Base-by-base conservation (phyloP, 2,888 invertebrate species). In the Himalopsyche japonica region DNA sequence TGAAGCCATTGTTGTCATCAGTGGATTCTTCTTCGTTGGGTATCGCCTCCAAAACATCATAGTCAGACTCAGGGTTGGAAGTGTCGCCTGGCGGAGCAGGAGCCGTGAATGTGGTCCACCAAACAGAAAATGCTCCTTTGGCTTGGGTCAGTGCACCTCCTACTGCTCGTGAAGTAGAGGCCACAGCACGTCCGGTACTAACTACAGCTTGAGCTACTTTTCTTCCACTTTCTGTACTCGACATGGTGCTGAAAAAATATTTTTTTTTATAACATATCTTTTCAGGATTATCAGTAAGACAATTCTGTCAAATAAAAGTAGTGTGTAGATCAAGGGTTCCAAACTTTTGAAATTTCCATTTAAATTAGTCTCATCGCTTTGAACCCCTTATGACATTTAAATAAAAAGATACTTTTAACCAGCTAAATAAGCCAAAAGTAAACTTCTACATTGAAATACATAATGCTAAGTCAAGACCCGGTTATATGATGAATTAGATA, bases 181-280 rank as follows among this genome's bases (percentile, higher is more conserved):
- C 97, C 79, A 98, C 98, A 43, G 97, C 98, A 88, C 97, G 95
- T 37, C 98, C 97, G 1, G 98, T 98, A 86, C 95, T 96, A 81
- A 95, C 95, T 90, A 98, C 97, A 0, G 98, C 98, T 89, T 98
- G 97, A 88, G 98, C 98, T 86, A 98, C 93, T 91, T 98, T 98
- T 82, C 98, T 94, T 0, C 98, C 98, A 88, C 98, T 95, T 90
- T 98, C 98, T 49, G 97, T 97, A 89, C 96, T 97, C 88, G 98
- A 97, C 96, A 98, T 97, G 27, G 98, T 97, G 89, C 98, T 98
- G 80, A 79, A 30, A 82, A 48, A n/a, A n/a, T n/a, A n/a, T n/a
- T n/a, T n/a, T n/a, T n/a, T n/a, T n/a, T n/a, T n/a, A n/a, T n/a
- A n/a, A n/a, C n/a, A n/a, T n/a, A n/a, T n/a, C n/a, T 32, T 32